phyloP scores from a whole-genome alignment of 2,113 vertebrate species.

The Rhinolophus sinicus region DNA sequence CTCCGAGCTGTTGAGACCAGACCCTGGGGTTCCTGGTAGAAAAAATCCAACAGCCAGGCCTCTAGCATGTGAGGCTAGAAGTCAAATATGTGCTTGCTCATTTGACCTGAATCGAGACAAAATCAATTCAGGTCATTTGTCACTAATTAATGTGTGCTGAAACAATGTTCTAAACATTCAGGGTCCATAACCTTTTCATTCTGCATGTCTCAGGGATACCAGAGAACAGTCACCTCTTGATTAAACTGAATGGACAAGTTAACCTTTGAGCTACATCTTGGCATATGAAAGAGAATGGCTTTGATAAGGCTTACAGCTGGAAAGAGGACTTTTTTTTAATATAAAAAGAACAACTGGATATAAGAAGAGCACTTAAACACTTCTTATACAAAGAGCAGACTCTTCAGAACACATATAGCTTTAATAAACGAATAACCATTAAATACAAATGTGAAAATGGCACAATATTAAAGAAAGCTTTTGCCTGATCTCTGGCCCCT shows the following conservation, averaged over 20 bases:
- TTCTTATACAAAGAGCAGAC: conserved; percentile 57
- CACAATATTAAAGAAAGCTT: conserved; percentile 55
- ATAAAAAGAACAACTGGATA: conserved; percentile 61
- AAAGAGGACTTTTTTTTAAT: background rate
- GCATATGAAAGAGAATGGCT: conserved; percentile 56
- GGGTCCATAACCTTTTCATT: conserved; percentile 63
- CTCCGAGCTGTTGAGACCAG: conserved; percentile 6
- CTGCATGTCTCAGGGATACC: conserved; percentile 28
- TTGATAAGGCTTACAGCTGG: conserved; percentile 44
- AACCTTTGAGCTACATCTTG: conserved; percentile 71
- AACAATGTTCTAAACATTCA: conserved; percentile 77
- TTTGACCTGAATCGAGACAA: conserved; percentile 64
- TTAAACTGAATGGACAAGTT: conserved; percentile 79
- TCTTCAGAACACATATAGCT: background rate
- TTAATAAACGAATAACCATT: conserved; percentile 58
- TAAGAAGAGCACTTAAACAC: conserved; percentile 50
- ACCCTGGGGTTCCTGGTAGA: background rate
- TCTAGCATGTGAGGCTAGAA: conserved; percentile 23
- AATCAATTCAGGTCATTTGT: conserved; percentile 74
- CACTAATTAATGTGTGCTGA: conserved; percentile 81
- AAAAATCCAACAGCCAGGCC: background rate
- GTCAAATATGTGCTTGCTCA: conserved; percentile 58
- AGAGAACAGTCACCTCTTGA: conserved; percentile 69
- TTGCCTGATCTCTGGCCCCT: conserved; percentile 46
- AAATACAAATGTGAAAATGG: conserved; percentile 64